Evolutionary conservation across 2,797 vertebrate genomes (phyloP).

Genomic region (Phoebastria nigripes): DNA sequence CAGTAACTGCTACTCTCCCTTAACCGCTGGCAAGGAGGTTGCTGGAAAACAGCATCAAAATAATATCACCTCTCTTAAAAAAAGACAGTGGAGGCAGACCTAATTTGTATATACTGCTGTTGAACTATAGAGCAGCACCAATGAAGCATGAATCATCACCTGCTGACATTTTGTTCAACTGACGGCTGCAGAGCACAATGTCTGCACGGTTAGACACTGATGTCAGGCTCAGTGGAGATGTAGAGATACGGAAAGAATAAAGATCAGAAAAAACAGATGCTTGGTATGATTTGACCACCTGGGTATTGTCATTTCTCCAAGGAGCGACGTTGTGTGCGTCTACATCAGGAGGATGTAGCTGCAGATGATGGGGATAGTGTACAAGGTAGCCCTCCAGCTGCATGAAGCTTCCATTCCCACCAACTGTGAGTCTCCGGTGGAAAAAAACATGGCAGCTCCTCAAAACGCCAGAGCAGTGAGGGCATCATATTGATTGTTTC

Average conservation of each 20-base stretch:
- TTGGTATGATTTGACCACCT: not conserved
- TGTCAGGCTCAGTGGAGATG: not conserved
- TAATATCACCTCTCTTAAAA: not conserved
- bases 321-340: not conserved
- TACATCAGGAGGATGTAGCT: not conserved
- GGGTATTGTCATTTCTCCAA: not conserved
- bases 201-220: not conserved
- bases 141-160: slow-evolving; percentile 1
- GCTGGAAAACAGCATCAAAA: not conserved
- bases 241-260: not conserved
- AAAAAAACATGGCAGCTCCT: not conserved
- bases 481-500: rapidly evolving
- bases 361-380: rapidly evolving
- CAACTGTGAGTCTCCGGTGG: not conserved
- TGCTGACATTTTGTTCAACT: not conserved
- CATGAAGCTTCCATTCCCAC: not conserved
- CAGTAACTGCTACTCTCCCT: not conserved
- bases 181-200: not conserved
- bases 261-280: not conserved
- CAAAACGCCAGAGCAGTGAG: not conserved
- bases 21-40: not conserved
- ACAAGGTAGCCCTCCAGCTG: not conserved
- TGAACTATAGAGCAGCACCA: not conserved
- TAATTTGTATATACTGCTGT: not conserved
- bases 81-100: not conserved